These are phyloP conservation scores for Platygyra sinensis DNA, from an alignment of 64 coral and sea anemone species.

Conservation along the genomic window DNA sequence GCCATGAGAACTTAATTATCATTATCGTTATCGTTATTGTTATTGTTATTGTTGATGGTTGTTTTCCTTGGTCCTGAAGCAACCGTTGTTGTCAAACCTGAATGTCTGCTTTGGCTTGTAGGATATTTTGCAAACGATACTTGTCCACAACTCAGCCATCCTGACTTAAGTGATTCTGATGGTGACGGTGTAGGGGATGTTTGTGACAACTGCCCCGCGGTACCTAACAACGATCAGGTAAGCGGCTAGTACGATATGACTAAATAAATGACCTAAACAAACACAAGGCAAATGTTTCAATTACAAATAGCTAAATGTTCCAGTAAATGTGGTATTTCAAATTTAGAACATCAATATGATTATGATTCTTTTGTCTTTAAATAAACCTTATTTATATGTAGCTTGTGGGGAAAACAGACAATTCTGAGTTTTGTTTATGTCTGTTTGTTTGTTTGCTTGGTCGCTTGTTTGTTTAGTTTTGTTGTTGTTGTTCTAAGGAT, in stretches of 20 bases:
- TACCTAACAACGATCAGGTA: constrained; percentile 22
- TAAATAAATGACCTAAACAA: not conserved
- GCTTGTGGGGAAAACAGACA: no score
- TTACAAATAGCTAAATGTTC: no score
- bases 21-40: not conserved
- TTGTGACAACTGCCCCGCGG: constrained; percentile 78
- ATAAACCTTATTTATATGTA: no score
- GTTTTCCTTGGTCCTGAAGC: no score
- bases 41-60: no score
- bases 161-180: constrained; percentile 64
- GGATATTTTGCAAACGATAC: constrained; percentile 61
- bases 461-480: not conserved
- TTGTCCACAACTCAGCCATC: constrained; percentile 60
- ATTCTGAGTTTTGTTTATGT: no score
- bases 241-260: not conserved
- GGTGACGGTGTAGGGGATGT: constrained; percentile 62
- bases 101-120: not conserved
- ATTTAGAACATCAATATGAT: no score
- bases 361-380: no score
- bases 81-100: not conserved
- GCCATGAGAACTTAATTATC: not conserved
- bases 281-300: not conserved
- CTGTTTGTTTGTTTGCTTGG: not conserved
- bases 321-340: no score
- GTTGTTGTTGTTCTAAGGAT: no score